Evolutionary conservation across 2,113 vertebrate genomes (phyloP), one percentile per base, ranked within the genome.

Genomic region (Leiothrix lutea): DNA sequence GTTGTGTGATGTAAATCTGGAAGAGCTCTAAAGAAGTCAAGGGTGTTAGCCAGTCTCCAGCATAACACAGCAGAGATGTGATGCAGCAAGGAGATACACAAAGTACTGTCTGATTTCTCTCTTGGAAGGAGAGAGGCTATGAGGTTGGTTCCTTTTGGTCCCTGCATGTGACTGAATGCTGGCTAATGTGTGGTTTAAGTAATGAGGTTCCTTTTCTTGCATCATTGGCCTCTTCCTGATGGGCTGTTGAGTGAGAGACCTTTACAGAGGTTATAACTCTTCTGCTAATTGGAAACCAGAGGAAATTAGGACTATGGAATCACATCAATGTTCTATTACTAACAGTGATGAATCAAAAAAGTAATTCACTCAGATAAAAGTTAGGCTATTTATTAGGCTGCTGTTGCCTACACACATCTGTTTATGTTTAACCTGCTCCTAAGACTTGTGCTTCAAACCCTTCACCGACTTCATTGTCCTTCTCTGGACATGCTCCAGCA

Each of bases 321-420:
- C 31, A 58, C 18, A 64, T 94, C 86, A 5, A 2, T 31, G 26
- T 86, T 92, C 40, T 73, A 36, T 67, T 86, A 70, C 47, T 57
- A 70, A 95, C 28, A 40, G 35, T 48, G 33, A 77, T 53, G 33
- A 92, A 85, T 72, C 15, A 88, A 48, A 45, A 61, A 62, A 42
- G 80, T 45, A 64, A 66, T 89, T 96, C 20, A 47, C 29, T 86
- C 66, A 57, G 70, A 57, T 21, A 6, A 54, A 87, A 87, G 79
- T 91, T 81, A 83, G 48, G 29, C 54, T 81, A 83, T 85, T 96
- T 96, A 94, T 97, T 93, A 96, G 71, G 66, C 64, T 70, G 44
- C 71, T 91, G 57, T 81, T 95, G 84, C 64, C 64, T 70, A 69
- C 38, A 67, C 14, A 61, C 11, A 1, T 88, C 38, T 83, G n/a